These are phyloP conservation scores for Syrphus vitripennis DNA, from an alignment of 2,888 invertebrate species.

Conservation along the genomic window DNA sequence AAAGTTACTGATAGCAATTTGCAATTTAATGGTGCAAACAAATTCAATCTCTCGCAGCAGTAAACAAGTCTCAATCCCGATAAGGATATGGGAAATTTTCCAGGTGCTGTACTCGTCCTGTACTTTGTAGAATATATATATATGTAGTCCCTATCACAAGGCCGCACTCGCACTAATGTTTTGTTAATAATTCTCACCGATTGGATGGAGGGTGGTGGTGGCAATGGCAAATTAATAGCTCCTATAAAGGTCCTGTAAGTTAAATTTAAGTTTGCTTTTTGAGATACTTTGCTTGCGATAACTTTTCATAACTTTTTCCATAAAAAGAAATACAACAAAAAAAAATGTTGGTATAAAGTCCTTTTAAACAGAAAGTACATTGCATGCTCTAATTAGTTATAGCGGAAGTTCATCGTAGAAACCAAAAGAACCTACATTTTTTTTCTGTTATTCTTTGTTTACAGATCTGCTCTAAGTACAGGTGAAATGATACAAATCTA, in stretches of 20 bases:
- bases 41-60: slow-evolving; percentile 77
- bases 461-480: slow-evolving; percentile 12
- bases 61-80: slow-evolving; percentile 70
- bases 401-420: slow-evolving; percentile 48
- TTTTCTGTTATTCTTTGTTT: not conserved
- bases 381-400: slow-evolving; percentile 53
- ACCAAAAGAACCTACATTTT: not conserved
- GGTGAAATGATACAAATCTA: slow-evolving; percentile 62
- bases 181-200: slow-evolving; percentile 68
- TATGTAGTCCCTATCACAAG: slow-evolving; percentile 10
- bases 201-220: slow-evolving; percentile 20
- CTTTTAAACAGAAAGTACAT: slow-evolving; percentile 19
- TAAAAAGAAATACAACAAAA: slow-evolving; percentile 19
- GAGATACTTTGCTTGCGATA: slow-evolving; percentile 59
- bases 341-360: not conserved
- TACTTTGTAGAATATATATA: not conserved
- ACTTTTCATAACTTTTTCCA: slow-evolving; percentile 54
- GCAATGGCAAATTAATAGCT: slow-evolving; percentile 59
- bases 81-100: slow-evolving; percentile 71
- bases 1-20: slow-evolving; percentile 80
- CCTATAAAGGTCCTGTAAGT: slow-evolving; percentile 32
- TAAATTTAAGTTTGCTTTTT: slow-evolving; percentile 58
- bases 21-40: slow-evolving; percentile 80
- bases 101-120: slow-evolving; percentile 61
- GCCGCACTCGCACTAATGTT: slow-evolving; percentile 52